A percentile compares a stretch with the other conserved stretches of the same genome.
Conservation (phyloP, 2,797 vertebrate genomes). For the Myotis findleyi region DNA sequence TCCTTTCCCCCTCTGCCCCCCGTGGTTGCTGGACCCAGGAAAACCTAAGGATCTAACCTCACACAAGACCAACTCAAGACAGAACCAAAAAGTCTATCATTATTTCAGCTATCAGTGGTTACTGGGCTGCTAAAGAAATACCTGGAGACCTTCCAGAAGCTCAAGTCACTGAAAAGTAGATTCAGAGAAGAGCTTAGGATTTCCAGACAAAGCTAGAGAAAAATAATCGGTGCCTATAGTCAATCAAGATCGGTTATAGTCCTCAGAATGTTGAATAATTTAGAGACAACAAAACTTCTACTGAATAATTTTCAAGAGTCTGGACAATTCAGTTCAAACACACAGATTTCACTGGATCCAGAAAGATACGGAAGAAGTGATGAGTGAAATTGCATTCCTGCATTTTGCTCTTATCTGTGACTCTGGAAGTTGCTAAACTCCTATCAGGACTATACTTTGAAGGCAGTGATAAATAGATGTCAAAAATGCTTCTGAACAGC, state of each 20-base stretch:
- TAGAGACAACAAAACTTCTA: neutral
- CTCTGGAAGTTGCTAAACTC: neutral
- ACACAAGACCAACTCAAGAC: neutral
- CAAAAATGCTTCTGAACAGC: neutral
- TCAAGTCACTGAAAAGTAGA: neutral
- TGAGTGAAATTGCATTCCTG: neutral
- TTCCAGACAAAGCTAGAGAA: neutral
- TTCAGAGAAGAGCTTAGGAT: slow-evolving; percentile 3
- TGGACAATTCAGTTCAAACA: neutral
- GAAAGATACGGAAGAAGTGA: neutral
- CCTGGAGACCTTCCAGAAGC: neutral
- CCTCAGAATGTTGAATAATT: neutral
- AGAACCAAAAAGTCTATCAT: neutral
- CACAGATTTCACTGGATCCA: neutral
- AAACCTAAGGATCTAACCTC: neutral
- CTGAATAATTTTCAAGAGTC: neutral
- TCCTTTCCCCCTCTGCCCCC: neutral
- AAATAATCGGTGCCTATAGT: neutral
- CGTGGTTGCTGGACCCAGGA: neutral
- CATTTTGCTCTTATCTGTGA: neutral
- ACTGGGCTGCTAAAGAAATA: neutral
- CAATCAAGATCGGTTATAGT: neutral
- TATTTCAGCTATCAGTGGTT: neutral
- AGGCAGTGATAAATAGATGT: neutral
- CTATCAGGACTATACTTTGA: neutral